Conservation (phyloP, 2,888 invertebrate genomes). For the Isotomurus palustris region DNA sequence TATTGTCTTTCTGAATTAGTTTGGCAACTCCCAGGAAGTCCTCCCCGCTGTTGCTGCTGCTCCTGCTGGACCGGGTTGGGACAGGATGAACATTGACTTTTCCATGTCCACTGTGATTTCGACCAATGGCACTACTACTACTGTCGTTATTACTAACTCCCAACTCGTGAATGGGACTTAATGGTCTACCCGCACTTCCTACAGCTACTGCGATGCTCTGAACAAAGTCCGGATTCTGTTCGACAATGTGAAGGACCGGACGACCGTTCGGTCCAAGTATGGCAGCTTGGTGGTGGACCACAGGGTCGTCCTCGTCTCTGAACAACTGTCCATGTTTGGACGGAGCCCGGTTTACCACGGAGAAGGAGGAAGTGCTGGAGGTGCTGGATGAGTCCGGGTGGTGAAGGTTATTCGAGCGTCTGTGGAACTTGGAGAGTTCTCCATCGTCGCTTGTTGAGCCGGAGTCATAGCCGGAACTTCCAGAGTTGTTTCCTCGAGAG, state of each 20-base stretch:
- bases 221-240: slow-evolving; percentile 44
- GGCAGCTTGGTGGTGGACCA: slow-evolving; percentile 43
- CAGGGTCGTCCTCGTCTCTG: slow-evolving; percentile 37
- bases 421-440: not conserved
- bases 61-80: slow-evolving; percentile 11
- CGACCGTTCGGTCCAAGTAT: slow-evolving; percentile 36
- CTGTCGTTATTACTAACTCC: not conserved
- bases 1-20: slow-evolving; percentile 38
- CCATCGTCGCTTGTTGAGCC: slow-evolving; percentile 43
- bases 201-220: slow-evolving; percentile 42
- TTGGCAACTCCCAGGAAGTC: slow-evolving; percentile 38
- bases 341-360: slow-evolving; percentile 1
- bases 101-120: not conserved
- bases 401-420: not conserved
- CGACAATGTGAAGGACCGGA: slow-evolving; percentile 41
- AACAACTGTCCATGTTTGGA: slow-evolving; percentile 34
- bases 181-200: slow-evolving; percentile 31
- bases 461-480: slow-evolving; percentile 45
- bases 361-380: slow-evolving; percentile 3
- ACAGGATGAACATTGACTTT: slow-evolving; percentile 30
- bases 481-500: slow-evolving; percentile 42
- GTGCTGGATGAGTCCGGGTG: not conserved
- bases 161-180: slow-evolving; percentile 42
- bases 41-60: slow-evolving; percentile 3
- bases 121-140: not conserved